A percentile compares a stretch with the other conserved stretches of the same genome.
phyloP scores from a whole-genome alignment of 1,140 invertebrate species.

The Nasonia longicornis region DNA sequence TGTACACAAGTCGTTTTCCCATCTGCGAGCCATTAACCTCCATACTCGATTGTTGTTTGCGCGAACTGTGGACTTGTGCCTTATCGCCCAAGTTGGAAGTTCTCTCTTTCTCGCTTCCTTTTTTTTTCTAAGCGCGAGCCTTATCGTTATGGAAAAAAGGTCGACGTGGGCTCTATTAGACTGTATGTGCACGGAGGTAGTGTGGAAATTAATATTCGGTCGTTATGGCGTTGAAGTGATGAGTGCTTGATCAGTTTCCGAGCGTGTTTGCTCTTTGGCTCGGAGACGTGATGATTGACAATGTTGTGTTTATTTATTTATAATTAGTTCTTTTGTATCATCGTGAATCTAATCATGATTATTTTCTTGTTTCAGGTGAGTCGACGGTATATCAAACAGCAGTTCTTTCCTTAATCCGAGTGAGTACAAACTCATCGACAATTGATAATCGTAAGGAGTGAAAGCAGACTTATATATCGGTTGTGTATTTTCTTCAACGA shows the following conservation, averaged over 20 bases:
- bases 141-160: constrained; percentile 19
- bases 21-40: constrained; percentile 33
- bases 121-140: not conserved
- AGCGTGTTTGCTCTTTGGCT: not conserved
- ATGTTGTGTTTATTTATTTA: not conserved
- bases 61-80: not conserved
- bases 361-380: constrained; percentile 23
- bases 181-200: not conserved
- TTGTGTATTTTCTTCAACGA: not conserved
- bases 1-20: constrained; percentile 20
- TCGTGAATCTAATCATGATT: not conserved
- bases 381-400: not conserved
- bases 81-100: constrained; percentile 11
- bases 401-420: constrained; percentile 1
- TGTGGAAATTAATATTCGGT: constrained; percentile 11
- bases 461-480: constrained; percentile 19
- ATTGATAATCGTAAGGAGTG: constrained; percentile 27
- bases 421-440: constrained; percentile 8
- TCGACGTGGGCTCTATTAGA: not conserved
- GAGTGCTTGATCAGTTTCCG: not conserved
- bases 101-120: constrained; percentile 10
- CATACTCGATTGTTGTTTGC: constrained; percentile 32
- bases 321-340: not conserved
- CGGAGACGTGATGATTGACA: no score
- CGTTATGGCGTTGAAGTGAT: not conserved